Base-by-base conservation (phyloP, 2,888 invertebrate genomes). In the Hirtodrosophila trivittata region DNA sequence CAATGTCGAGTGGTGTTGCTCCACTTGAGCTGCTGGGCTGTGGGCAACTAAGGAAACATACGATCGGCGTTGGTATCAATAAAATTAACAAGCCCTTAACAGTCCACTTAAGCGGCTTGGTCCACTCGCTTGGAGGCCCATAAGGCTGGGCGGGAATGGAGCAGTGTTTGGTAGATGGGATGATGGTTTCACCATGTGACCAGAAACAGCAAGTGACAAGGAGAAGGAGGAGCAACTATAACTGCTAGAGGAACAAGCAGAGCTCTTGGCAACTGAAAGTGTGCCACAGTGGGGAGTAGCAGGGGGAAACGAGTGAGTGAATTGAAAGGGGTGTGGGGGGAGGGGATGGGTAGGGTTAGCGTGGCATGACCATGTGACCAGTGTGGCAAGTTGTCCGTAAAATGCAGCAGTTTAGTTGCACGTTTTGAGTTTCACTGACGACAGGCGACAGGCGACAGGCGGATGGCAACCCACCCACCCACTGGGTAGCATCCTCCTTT, bases 21-120 rank as follows among this genome's bases (percentile, higher is more conserved):
- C 26, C 56, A 57, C 47, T 67, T 69, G 65, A n/a, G n/a, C n/a
- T n/a, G n/a, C n/a, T n/a, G n/a, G n/a, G n/a, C n/a, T n/a, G n/a
- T n/a, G n/a, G n/a, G n/a, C n/a, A n/a, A n/a, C n/a, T 41, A 13
- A 30, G 39, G 37, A 28, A 32, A 41, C 38, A 32, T 52, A 64
- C 65, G 75, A 73, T 73, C 56, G 50, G 39, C 55, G 28, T 63
- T 49, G 41, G 65, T 68, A 74, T 74, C 74, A 74, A 74, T 74
- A 72, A 75, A 75, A 75, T 74, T 68, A 74, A 74, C 76, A 74
- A 60, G 76, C 76, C 54, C 73, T 72, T 74, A 74, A 74, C 67
- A 76, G 65, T 30, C 60, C 74, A 74, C 73, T 72, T 75, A 57
- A 71, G 73, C 72, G 51, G 67, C 75, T 71, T 55, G 58, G 63